Percentiles rank a stretch among this genome's conserved stretches.
phyloP scores from a whole-genome alignment of 2,113 vertebrate genomes.

The Seriola quinqueradiata region DNA sequence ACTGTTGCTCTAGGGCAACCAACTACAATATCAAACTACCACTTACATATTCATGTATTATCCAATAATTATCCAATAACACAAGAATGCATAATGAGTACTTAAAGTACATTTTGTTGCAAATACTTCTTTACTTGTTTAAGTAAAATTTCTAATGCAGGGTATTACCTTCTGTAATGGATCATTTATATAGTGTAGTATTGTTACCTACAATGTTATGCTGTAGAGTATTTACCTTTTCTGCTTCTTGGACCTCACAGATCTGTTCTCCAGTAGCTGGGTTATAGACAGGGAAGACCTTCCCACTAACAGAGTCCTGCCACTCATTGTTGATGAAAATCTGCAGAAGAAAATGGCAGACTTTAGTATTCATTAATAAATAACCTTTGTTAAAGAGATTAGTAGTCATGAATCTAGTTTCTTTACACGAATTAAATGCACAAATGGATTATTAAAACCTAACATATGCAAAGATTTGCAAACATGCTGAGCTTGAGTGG shows the following conservation, averaged over 20 bases:
- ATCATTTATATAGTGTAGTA: too few relatives aligned
- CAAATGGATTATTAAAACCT: not conserved
- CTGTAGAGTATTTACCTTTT: conserved; percentile 88
- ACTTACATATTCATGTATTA: too few relatives aligned
- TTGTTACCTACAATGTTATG: too few relatives aligned
- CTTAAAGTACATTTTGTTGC: too few relatives aligned
- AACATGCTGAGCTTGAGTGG: conserved; percentile 7
- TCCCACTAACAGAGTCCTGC: conserved; percentile 95
- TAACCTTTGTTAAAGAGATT: not conserved
- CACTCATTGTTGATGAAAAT: conserved; percentile 99
- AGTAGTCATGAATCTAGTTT: not conserved
- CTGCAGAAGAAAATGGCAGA: conserved; percentile 75
- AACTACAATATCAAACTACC: too few relatives aligned
- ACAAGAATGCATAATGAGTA: too few relatives aligned
- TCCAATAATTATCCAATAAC: too few relatives aligned
- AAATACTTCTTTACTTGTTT: too few relatives aligned
- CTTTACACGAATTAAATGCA: not conserved
- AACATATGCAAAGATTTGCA: not conserved
- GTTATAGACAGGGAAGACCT: conserved; percentile 91
- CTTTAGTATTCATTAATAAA: conserved; percentile 1
- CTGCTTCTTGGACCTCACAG: conserved; percentile 97
- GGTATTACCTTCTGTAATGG: too few relatives aligned
- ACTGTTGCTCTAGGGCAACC: too few relatives aligned
- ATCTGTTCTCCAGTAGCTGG: conserved; percentile 96
- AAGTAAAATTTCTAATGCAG: too few relatives aligned